Conservation (phyloP, 1,140 invertebrate genomes). For the Camponotus vicinus region DNA sequence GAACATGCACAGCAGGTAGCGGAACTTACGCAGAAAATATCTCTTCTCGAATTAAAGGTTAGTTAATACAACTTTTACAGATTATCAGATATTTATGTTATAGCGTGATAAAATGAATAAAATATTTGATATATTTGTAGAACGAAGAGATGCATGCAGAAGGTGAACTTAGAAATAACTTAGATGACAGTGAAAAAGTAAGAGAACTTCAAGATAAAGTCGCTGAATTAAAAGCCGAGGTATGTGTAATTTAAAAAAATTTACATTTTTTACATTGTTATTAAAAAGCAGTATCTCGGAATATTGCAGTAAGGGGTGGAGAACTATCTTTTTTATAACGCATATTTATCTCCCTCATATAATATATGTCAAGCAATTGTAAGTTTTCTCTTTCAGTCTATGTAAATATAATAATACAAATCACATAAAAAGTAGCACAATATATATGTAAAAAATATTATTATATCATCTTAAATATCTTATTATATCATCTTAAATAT, state of each 20-base stretch:
- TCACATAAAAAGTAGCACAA: slow-evolving; percentile 1
- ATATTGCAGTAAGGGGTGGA: slow-evolving; percentile 75
- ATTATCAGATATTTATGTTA: neutral
- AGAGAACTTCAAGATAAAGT: slow-evolving; percentile 96
- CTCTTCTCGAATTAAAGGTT: slow-evolving; percentile 96
- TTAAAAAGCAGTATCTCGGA: slow-evolving; percentile 67
- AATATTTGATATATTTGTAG: slow-evolving; percentile 85
- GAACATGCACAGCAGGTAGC: slow-evolving; percentile 97
- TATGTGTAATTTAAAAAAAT: slow-evolving; percentile 83
- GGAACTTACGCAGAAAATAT: slow-evolving; percentile 98
- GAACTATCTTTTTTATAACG: slow-evolving; percentile 49
- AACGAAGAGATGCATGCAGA: slow-evolving; percentile 97
- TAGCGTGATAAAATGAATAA: neutral
- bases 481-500: slow-evolving; percentile 1
- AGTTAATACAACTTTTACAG: neutral
- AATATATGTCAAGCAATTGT: slow-evolving; percentile 2
- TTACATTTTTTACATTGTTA: slow-evolving; percentile 12
- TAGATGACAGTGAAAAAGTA: slow-evolving; percentile 93
- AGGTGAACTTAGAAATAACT: slow-evolving; percentile 93
- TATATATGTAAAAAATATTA: neutral
- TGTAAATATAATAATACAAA: slow-evolving; percentile 10
- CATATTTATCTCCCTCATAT: slow-evolving; percentile 33
- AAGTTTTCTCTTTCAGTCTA: neutral
- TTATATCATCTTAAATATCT: neutral
- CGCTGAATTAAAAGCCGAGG: slow-evolving; percentile 96